Percentiles rank a stretch among this genome's conserved stretches.
phyloP scores from a whole-genome alignment of 1,140 invertebrate species.

The Tribolium madens region DNA sequence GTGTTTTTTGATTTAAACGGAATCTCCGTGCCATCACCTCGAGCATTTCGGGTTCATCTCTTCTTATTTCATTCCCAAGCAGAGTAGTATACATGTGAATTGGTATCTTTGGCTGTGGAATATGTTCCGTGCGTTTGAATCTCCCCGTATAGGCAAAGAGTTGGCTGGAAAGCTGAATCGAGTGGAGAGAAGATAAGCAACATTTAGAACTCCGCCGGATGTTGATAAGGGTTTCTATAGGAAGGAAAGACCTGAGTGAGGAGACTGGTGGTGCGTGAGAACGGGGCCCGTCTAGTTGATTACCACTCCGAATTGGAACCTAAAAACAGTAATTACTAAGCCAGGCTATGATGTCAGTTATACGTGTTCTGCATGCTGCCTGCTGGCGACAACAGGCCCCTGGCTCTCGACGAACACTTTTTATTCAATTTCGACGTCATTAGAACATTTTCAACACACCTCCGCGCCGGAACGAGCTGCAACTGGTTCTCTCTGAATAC shows the following conservation, averaged over 20 bases:
- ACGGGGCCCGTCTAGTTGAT: conserved; percentile 51
- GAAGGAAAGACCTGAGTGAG: conserved; percentile 48
- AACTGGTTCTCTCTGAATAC: too few relatives aligned
- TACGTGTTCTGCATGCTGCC: conserved; percentile 54
- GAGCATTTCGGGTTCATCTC: neutral
- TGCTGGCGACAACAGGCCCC: conserved; percentile 36
- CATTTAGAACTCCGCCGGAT: conserved; percentile 42
- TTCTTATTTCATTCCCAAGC: conserved; percentile 28
- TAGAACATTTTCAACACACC: conserved; percentile 4
- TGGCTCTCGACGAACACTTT: conserved; percentile 9
- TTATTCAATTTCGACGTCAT: conserved; percentile 27
- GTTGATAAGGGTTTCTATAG: conserved; percentile 46
- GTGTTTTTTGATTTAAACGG: conserved; percentile 20
- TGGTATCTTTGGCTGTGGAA: too few relatives aligned
- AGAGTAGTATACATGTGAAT: conserved; percentile 17
- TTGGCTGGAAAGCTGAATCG: conserved; percentile 29
- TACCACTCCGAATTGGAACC: conserved; percentile 56
- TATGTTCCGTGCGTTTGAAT: conserved; percentile 22
- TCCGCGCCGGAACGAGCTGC: neutral
- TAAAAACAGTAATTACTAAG: conserved; percentile 58
- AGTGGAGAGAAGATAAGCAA: conserved; percentile 35
- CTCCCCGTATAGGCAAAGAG: conserved; percentile 22
- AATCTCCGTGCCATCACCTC: conserved; percentile 3
- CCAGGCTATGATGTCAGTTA: conserved; percentile 53
- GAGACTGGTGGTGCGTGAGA: conserved; percentile 51